Evolutionary conservation across 2,888 invertebrate genomes (phyloP), one percentile per base, ranked within the genome.

Genomic region (Lycocerus yunnanus): DNA sequence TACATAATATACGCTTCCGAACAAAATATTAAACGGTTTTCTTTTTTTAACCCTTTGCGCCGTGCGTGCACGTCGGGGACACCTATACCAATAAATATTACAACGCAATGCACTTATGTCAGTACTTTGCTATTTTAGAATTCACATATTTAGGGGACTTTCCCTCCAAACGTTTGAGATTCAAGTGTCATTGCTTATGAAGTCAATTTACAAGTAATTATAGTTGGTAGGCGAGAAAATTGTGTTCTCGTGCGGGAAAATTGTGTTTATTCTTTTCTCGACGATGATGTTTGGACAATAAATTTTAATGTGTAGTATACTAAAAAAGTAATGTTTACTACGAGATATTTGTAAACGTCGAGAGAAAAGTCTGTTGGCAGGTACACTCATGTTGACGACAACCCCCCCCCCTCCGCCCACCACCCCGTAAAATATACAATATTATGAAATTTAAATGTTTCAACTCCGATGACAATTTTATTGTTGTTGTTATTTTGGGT

Each of bases 181-280:
- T 84, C 82, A 82, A 86, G 85, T 85, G 85, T 83, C 85, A 83
- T 82, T 82, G 84, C 84, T 85, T 84, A 85, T 85, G 84, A 86
- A 86, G 83, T 86, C 85, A 85, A 86, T 85, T 86, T 85, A 83
- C 85, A 85, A 85, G 85, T 85, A 85, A 86, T 86, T 85, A 86
- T 81, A 72, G 80, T 77, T 69, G 71, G 76, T 68, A 74, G 72
- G 76, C 72, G 77, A 71, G 74, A 74, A 76, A 76, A 76, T 76
- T 76, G 74, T 72, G 67, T 69, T 70, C 67, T 76, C 76, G 66
- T 68, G 74, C 74, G 16, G 13, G 66, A 74, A 72, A 77, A 74
- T 20, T 58, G 68, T 18, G n/a, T 16, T 67, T 27, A 68, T 27
- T 68, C 14, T 58, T 59, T 68, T 59, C 68, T 13, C 1, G 15